These are phyloP conservation scores for Aspidoscelis tigris DNA, from an alignment of 2,113 vertebrate species.

Conservation along the genomic window DNA sequence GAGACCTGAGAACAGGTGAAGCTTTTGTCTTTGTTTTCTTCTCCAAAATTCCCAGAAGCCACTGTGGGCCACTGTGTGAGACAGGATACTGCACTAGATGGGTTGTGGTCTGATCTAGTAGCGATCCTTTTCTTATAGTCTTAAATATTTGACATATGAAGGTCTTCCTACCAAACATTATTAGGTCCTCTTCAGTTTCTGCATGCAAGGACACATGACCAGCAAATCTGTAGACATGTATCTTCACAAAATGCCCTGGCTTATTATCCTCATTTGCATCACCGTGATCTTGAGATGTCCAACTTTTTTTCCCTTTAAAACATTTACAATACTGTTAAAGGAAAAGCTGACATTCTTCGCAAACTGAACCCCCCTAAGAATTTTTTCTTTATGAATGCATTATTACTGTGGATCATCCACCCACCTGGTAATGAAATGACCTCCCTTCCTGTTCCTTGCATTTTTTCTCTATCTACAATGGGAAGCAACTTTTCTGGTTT, in stretches of 20 bases:
- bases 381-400: background rate
- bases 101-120: too few relatives aligned
- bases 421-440: background rate
- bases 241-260: too few relatives aligned
- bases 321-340: background rate
- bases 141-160: background rate
- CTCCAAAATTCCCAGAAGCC: too few relatives aligned
- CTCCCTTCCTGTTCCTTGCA: background rate
- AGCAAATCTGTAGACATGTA: background rate
- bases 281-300: background rate
- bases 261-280: background rate
- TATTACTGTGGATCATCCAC: background rate
- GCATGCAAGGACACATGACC: background rate
- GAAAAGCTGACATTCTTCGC: background rate
- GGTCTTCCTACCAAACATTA: background rate
- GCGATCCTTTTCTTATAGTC: too few relatives aligned
- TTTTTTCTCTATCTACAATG: background rate
- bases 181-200: background rate
- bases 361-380: background rate
- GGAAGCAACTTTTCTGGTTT: background rate
- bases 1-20: too few relatives aligned
- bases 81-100: too few relatives aligned
- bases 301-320: too few relatives aligned
- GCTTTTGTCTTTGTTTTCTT: too few relatives aligned
- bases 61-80: too few relatives aligned